Percentiles rank a stretch among this genome's conserved stretches.
Evolutionary conservation across 2,113 vertebrate genomes (phyloP).

Genomic region (Myocastor coypus): DNA sequence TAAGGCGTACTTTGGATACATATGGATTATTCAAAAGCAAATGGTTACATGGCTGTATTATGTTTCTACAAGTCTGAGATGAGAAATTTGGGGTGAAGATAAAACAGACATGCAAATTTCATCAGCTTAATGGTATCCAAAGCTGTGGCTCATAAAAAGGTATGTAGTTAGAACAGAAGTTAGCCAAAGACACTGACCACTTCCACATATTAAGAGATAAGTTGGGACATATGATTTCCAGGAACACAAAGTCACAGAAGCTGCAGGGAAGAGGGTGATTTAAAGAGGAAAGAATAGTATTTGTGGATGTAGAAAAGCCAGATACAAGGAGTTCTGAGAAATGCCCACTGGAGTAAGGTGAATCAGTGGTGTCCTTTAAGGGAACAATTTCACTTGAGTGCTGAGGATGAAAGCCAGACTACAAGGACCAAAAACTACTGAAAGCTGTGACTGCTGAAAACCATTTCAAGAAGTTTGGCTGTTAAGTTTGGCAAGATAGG

Average conservation of each 20-base stretch:
- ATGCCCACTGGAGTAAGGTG: not conserved
- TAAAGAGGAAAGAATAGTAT: not conserved
- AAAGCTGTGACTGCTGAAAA: not conserved
- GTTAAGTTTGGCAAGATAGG: not conserved
- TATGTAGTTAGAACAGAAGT: not conserved
- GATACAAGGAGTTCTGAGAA: not conserved
- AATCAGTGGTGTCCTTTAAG: too few species aligned
- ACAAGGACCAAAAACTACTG: not conserved
- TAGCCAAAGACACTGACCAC: not conserved
- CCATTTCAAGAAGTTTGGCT: not conserved
- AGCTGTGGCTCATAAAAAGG: not conserved
- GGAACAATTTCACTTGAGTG: not conserved
- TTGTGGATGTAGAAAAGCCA: not conserved
- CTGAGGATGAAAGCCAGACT: not conserved
- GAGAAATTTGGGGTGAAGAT: not conserved
- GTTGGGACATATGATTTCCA: not conserved
- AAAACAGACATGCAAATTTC: not conserved
- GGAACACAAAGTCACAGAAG: not conserved
- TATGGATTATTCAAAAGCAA: not conserved
- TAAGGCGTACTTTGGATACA: not conserved
- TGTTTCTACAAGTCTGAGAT: not conserved
- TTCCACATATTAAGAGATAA: not conserved
- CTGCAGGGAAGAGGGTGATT: not conserved
- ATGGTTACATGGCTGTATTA: too few species aligned
- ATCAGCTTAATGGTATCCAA: not conserved